Conservation (phyloP, 2,113 vertebrate species). For the Trinectes maculatus region DNA sequence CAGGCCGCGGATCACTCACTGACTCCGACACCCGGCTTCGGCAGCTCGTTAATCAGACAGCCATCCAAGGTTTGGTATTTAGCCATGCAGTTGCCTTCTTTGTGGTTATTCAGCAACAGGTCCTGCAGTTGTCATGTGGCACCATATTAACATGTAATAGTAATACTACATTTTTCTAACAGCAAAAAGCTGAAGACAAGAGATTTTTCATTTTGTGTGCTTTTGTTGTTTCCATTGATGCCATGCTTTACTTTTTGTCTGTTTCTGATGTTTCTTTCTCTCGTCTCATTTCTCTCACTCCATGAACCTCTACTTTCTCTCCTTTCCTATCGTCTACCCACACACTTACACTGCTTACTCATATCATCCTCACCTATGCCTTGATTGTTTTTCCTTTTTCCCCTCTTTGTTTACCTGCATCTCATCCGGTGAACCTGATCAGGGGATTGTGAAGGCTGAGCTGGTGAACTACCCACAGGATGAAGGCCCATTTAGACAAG, state of each 20-base stretch:
- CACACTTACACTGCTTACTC: background rate
- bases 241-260: slow-evolving; percentile 18
- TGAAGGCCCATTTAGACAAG: slow-evolving; percentile 81
- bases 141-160: background rate
- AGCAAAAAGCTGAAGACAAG: too few relatives aligned
- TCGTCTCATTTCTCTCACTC: slow-evolving; percentile 13
- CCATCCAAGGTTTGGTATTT: slow-evolving; percentile 48
- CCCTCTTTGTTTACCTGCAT: slow-evolving; percentile 37
- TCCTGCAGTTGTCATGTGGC: background rate
- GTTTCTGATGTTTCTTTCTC: slow-evolving; percentile 17
- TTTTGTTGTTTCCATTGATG: slow-evolving; percentile 2
- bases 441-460: slow-evolving; percentile 95
- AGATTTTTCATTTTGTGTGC: background rate
- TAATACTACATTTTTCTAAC: too few relatives aligned
- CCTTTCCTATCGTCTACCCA: background rate
- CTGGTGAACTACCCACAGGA: slow-evolving; percentile 95
- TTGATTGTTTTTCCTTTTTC: background rate
- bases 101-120: background rate
- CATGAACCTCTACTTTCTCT: background rate
- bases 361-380: background rate
- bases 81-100: slow-evolving; percentile 13
- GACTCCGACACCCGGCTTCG: slow-evolving; percentile 67
- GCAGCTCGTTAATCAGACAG: slow-evolving; percentile 78
- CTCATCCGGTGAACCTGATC: slow-evolving; percentile 64
- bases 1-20: slow-evolving; percentile 73